phyloP scores from a whole-genome alignment of 2,888 invertebrate species.

The Dione vanillae region DNA sequence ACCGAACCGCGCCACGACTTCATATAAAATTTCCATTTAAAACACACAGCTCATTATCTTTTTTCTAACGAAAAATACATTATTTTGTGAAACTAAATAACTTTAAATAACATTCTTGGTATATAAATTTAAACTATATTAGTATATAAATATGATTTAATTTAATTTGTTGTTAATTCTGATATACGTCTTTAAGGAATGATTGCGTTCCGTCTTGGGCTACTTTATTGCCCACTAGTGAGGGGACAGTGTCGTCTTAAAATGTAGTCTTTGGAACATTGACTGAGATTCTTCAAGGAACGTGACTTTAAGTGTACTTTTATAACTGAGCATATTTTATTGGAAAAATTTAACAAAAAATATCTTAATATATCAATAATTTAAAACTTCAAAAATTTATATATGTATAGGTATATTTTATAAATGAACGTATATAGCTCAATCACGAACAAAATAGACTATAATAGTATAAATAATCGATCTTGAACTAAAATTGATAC shows the following conservation, averaged over 20 bases:
- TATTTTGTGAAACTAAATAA: conserved; percentile 51
- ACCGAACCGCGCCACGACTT: conserved; percentile 67
- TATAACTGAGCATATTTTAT: no score
- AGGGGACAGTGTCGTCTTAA: conserved; percentile 53
- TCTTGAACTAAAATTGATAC: no score
- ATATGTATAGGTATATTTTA: no score
- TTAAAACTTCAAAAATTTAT: no score
- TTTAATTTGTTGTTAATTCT: conserved; percentile 49
- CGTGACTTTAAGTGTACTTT: no score
- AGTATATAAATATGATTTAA: conserved; percentile 48
- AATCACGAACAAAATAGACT: no score
- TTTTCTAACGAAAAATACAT: conserved; percentile 79
- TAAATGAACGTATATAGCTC: no score
- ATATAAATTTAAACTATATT: conserved; percentile 54
- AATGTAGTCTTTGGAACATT: conserved; percentile 26
- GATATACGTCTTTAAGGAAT: conserved; percentile 58
- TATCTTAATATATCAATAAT: no score
- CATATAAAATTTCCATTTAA: conserved; percentile 84
- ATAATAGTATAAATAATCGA: no score
- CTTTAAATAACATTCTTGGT: conserved; percentile 47
- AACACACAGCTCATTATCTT: conserved; percentile 80
- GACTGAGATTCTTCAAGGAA: background rate
- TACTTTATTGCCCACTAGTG: conserved; percentile 75
- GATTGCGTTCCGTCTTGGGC: conserved; percentile 65
- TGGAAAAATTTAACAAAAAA: no score